These are phyloP conservation scores for Camponotus fellah DNA, from an alignment of 2,888 invertebrate genomes.

Conservation along the genomic window DNA sequence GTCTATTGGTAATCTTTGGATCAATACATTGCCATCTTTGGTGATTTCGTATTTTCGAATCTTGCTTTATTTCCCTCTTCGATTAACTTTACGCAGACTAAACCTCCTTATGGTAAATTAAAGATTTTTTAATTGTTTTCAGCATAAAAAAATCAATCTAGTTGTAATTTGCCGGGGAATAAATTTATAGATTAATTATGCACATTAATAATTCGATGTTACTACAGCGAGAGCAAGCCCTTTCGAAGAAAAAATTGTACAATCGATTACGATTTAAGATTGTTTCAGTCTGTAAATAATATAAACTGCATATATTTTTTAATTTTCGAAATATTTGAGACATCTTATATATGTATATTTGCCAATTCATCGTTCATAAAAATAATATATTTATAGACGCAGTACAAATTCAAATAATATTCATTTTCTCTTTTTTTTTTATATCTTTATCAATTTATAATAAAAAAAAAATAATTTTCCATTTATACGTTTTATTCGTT, in stretches of 20 bases:
- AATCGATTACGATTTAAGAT: neutral
- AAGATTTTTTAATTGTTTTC: conserved; percentile 7
- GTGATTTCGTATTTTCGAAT: conserved; percentile 67
- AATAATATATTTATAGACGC: neutral
- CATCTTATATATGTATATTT: neutral
- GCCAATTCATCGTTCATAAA: neutral
- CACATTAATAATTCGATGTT: conserved; percentile 22
- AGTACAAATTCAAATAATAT: neutral
- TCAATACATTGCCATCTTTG: conserved; percentile 79
- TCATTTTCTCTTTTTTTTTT: neutral
- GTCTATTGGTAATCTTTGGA: conserved; percentile 77
- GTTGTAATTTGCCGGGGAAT: conserved; percentile 40
- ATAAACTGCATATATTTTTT: neutral
- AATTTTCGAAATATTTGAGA: neutral
- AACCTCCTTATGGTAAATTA: neutral
- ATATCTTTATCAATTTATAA: neutral
- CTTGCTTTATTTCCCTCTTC: neutral
- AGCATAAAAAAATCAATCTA: conserved; percentile 16
- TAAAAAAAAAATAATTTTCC: neutral
- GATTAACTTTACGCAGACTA: neutral
- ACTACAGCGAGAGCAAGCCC: neutral
- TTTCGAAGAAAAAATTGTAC: conserved; percentile 24
- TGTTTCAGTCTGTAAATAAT: neutral
- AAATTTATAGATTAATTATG: conserved; percentile 23
- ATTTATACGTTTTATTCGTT: neutral